Percentiles rank a stretch among this genome's conserved stretches.
Evolutionary conservation across 1,140 invertebrate species (phyloP).

Genomic region (Drosophila suzukii): DNA sequence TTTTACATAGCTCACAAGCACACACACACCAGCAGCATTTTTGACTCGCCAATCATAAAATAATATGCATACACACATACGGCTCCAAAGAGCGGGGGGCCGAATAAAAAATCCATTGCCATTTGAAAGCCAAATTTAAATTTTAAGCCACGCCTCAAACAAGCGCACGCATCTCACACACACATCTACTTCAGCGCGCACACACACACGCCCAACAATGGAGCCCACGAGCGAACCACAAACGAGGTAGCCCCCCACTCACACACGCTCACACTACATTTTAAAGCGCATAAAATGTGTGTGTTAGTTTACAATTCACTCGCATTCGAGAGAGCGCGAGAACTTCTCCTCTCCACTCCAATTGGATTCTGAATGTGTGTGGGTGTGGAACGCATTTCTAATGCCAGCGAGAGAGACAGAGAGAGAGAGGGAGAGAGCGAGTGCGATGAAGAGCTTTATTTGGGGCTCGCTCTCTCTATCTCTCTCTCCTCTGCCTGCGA

Average conservation of each 20-base stretch:
- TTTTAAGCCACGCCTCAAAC: slow-evolving; percentile 83
- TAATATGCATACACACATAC: slow-evolving; percentile 77
- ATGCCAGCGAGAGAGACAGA: slow-evolving; percentile 17
- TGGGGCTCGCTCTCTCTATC: slow-evolving; percentile 4
- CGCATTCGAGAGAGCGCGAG: slow-evolving; percentile 34
- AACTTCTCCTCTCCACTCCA: slow-evolving; percentile 29
- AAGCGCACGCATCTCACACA: slow-evolving; percentile 75
- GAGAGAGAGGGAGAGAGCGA: slow-evolving; percentile 31
- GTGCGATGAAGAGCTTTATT: slow-evolving; percentile 1
- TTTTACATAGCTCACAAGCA: slow-evolving; percentile 68
- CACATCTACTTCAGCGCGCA: background rate
- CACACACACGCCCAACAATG: slow-evolving; percentile 56
- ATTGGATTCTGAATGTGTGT: slow-evolving; percentile 15
- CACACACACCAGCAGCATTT: slow-evolving; percentile 28
- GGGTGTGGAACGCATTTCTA: slow-evolving; percentile 60
- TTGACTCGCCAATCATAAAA: slow-evolving; percentile 79
- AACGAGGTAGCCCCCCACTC: slow-evolving; percentile 38
- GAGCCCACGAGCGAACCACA: slow-evolving; percentile 70
- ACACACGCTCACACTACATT: slow-evolving; percentile 49
- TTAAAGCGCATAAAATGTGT: slow-evolving; percentile 80
- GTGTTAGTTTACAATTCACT: slow-evolving; percentile 58
- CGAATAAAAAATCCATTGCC: slow-evolving; percentile 77
- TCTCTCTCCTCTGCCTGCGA: slow-evolving; percentile 27
- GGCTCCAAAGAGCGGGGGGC: slow-evolving; percentile 42
- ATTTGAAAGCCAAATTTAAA: slow-evolving; percentile 82